These are phyloP conservation scores for Sebastes diploproa DNA, from an alignment of 2,797 vertebrate species.

Conservation along the genomic window DNA sequence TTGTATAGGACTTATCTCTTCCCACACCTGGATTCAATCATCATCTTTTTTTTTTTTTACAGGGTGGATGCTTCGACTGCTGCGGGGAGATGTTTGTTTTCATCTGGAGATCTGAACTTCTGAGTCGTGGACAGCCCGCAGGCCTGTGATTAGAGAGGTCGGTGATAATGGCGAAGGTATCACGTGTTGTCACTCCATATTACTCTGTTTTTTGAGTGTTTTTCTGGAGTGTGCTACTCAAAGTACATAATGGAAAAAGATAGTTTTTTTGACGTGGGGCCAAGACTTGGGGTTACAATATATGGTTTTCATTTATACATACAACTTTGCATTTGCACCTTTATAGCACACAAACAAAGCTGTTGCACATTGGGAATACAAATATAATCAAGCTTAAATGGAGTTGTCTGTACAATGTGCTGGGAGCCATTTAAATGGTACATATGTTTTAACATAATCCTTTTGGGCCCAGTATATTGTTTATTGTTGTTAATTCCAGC, in stretches of 20 bases:
- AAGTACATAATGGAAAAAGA: background rate
- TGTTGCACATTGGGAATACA: background rate
- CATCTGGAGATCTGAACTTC: conserved; percentile 42
- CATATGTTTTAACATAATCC: conserved; percentile 21
- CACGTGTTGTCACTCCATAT: conserved; percentile 21
- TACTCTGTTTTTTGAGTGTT: conserved; percentile 7
- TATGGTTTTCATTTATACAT: conserved; percentile 17
- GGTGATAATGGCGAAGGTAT: conserved; percentile 29
- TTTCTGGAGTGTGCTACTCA: conserved; percentile 8
- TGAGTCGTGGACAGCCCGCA: background rate
- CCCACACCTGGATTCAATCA: conserved; percentile 68
- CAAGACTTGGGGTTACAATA: background rate
- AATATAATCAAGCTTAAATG: background rate
- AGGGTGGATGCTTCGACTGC: conserved; percentile 41
- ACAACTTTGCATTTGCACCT: background rate
- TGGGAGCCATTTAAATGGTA: background rate
- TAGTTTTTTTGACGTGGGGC: conserved; percentile 1
- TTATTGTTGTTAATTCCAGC: background rate
- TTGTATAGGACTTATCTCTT: conserved; percentile 55
- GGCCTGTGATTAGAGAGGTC: conserved; percentile 52
- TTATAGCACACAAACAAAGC: conserved; percentile 4
- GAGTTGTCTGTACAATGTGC: background rate
- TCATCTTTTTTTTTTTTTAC: conserved; percentile 32
- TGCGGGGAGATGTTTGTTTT: conserved; percentile 43
- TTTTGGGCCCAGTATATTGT: background rate